Base-by-base conservation (phyloP, 2,797 vertebrate species). In the Sebastes diploproa region DNA sequence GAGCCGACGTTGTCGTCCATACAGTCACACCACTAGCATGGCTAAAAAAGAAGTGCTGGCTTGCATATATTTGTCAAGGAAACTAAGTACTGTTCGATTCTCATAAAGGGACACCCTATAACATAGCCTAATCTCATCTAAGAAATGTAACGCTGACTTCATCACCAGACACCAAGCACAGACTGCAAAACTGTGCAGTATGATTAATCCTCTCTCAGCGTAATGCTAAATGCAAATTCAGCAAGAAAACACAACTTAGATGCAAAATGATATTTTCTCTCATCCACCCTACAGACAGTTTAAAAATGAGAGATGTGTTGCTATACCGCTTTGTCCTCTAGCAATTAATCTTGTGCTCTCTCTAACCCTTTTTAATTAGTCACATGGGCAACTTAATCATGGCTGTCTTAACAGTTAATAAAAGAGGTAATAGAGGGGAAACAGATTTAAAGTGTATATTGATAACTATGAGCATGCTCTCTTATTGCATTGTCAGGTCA, bases 81-180 rank as follows among this genome's bases (percentile, higher is more conserved):
- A 34, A 23, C 22, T 50, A 59, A 74, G 2, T n/a, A n/a, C 20
- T 32, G 50, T 14, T 4, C 0, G 2, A 16, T n/a, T 63, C 20
- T 16, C 38, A 29, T n/a, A 69, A 65, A 18, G 3, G 3, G 58
- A 63, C 38, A 29, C 4, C 14, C 29, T 30, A 5, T 46, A n/a
- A 77, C 55, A 74, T 27, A 56, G 46, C 46, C 52, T 54, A 54
- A 64, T 56, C 27, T 29, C 6, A 70, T 65, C 30, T 9, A 27
- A 61, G 18, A 72, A 9, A 78, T 65, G 52, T 55, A 65, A 59
- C 7, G 58, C 70, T 85, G 82, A 82, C 46, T 77, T 77, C 66
- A 83, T 66, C 77, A 80, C 16, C 32, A 56, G 54, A 59, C n/a
- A 50, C 13, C 5, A 9, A 25, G 56, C 25, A 18, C 50, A 72